Conservation (phyloP, 2,888 invertebrate genomes). For the Lithosia quadra region DNA sequence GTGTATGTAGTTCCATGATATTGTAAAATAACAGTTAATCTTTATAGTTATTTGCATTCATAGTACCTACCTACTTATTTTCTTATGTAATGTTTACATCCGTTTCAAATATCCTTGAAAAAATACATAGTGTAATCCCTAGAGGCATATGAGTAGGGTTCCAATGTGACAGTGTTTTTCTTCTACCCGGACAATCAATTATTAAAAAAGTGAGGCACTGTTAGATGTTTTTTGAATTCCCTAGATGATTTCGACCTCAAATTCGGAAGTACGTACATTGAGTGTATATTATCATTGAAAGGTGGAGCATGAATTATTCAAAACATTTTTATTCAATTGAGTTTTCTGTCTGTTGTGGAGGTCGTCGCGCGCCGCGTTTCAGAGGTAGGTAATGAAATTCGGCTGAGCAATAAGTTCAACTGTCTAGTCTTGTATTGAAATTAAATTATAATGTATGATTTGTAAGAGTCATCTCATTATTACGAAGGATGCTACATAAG, state of each 20-base stretch:
- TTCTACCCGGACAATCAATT: slow-evolving; percentile 15
- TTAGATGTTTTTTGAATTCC: background rate
- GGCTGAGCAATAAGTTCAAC: slow-evolving; percentile 1
- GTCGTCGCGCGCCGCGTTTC: slow-evolving; percentile 9
- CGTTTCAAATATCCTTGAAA: background rate
- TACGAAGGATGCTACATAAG: background rate
- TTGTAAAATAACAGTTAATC: too few species aligned
- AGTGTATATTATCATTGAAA: slow-evolving; percentile 33
- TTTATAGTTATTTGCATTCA: too few species aligned
- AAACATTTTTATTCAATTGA: slow-evolving; percentile 32
- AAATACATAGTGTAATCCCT: background rate
- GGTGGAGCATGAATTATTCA: slow-evolving; percentile 38
- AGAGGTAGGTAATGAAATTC: slow-evolving; percentile 12
- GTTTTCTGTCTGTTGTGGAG: slow-evolving; percentile 25
- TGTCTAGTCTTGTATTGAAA: background rate
- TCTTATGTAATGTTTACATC: background rate
- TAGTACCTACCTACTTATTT: too few species aligned
- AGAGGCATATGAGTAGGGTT: slow-evolving; percentile 15
- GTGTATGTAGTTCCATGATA: too few species aligned
- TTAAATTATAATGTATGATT: slow-evolving; percentile 1
- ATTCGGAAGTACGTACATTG: slow-evolving; percentile 22
- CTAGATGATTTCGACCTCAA: slow-evolving; percentile 6
- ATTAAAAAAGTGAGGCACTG: background rate
- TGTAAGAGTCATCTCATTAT: background rate
- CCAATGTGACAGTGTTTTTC: slow-evolving; percentile 1